Percentiles rank a stretch among this genome's conserved stretches.
These are phyloP conservation scores for Pogonus chalceus DNA, from an alignment of 1,140 invertebrate genomes.

Conservation along the genomic window DNA sequence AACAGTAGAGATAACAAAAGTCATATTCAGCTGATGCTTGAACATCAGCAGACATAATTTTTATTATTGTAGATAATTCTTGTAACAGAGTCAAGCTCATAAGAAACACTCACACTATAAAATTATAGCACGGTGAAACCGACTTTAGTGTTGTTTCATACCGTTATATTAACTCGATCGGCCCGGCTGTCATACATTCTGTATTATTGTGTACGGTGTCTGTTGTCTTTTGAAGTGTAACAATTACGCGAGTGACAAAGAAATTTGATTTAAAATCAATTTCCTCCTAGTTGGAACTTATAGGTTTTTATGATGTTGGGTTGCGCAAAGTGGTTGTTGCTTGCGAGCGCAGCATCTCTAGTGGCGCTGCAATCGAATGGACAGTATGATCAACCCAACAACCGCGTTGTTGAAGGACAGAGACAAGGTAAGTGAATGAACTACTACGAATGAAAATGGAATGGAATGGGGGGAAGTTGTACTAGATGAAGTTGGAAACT, in stretches of 20 bases:
- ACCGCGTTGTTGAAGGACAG: constrained; percentile 25
- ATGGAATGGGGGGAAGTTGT: no score
- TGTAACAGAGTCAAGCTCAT: not conserved
- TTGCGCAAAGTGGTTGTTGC: constrained; percentile 38
- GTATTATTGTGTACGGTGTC: not conserved
- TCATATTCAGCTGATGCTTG: not conserved
- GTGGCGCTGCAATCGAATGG: constrained; percentile 38
- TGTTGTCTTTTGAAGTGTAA: no score
- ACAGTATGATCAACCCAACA: constrained; percentile 43
- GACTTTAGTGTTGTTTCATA: not conserved
- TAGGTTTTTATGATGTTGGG: constrained; percentile 25
- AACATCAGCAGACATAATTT: not conserved
- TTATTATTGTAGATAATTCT: not conserved
- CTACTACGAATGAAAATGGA: no score
- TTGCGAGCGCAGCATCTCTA: constrained; percentile 35
- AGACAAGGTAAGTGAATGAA: constrained; percentile 29
- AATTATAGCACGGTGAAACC: not conserved
- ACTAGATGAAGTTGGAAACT: no score
- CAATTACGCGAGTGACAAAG: no score
- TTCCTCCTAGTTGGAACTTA: not conserved
- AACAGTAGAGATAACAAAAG: no score
- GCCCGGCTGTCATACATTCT: not conserved
- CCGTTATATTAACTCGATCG: not conserved
- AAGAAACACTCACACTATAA: not conserved
- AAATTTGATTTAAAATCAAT: no score